Evolutionary conservation across 2,888 invertebrate species (phyloP), one percentile per base, ranked within the genome.

Genomic region (Phalera bucephala): DNA sequence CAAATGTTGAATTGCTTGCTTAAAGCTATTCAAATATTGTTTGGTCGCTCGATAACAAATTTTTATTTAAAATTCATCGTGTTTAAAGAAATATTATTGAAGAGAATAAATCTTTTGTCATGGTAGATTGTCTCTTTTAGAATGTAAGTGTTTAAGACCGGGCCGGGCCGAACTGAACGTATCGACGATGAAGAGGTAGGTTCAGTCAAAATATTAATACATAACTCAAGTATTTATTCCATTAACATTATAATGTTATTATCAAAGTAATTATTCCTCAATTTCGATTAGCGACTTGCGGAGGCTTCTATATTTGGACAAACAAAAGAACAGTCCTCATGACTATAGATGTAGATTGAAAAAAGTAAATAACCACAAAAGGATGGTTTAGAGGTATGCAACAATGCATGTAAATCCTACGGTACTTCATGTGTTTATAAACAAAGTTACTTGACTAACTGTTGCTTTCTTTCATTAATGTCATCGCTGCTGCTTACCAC

Each of bases 341-440:
- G 89, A 87, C 85, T 79, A 72, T 88, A 88, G 89, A 88, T 72
- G 75, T 84, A 85, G 81, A 69, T 51, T 54, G 40, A 55, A 55
- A 59, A 54, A 62, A 56, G 53, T 52, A 48, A 52, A 74, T 77
- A 78, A 74, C 54, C 67, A 71, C 54, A 70, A 73, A 72, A 74
- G 64, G 72, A 68, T 53, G 40, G 49, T 52, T 63, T 81, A 85
- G 83, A 66, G 72, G 76, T 72, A 77, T 77, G 80, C 78, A 72
- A 72, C 71, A 62, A 62, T 80, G 89, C 89, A 89, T 89, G 89
- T 63, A 65, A 64, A 71, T 71, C 83, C 80, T 76, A 76, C 68
- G 73, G 72, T 85, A 89, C 84, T 88, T 89, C 89, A 89, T 89
- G 89, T 89, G 89, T 88, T 88, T 77, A 85, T 89, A 87, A 89